Base-by-base conservation (phyloP, 2,888 invertebrate species). In the Lypha dubia region DNA sequence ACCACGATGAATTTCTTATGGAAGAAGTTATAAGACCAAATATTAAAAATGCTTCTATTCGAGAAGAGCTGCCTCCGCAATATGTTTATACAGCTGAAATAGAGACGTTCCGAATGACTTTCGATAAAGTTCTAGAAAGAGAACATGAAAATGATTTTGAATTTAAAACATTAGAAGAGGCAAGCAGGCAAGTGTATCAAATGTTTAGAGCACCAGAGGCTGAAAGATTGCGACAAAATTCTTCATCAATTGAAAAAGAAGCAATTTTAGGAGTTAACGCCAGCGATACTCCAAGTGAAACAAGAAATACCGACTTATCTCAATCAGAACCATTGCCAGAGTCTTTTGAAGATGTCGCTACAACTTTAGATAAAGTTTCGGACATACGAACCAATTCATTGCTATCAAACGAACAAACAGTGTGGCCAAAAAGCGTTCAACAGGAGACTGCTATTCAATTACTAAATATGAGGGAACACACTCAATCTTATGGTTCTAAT, bases 11-110 rank as follows among this genome's bases (percentile, higher is more conserved):
- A n/a, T 89, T 89, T 56, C 88, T 91, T 15, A 90, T 91, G 90
- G 91, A 91, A 58, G 91, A 90, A 76, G 76, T 91, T 0, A 91
- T 92, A 0, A 89, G 88, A 41, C 92, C 92, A 1, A 91, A 91
- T 82, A 53, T 92, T 1, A 88, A 88, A 20, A 87, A 89, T 38
- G 89, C 89, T 5, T 87, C 82, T 5, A 88, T 90, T 11, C 87
- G 88, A 2, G 91, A 92, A 53, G 89, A 90, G 53, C 56, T 88
- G 0, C 88, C 89, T 15, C 51, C 87, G 0, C 87, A 84, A 62
- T 88, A 88, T 28, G 84, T 89, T 20, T 90, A 91, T 76, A 87
- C 90, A 1, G 86, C 88, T 0, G 88, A 88, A 83, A 89, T 92
- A 17, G 87, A 89, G 13, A 89, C 90, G 24, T 91, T 92, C 60